Percentiles rank a stretch among this genome's conserved stretches.
These are phyloP conservation scores for Oikopleura albicans DNA, from an alignment of 23 tunicate genomes.

Conservation along the genomic window DNA sequence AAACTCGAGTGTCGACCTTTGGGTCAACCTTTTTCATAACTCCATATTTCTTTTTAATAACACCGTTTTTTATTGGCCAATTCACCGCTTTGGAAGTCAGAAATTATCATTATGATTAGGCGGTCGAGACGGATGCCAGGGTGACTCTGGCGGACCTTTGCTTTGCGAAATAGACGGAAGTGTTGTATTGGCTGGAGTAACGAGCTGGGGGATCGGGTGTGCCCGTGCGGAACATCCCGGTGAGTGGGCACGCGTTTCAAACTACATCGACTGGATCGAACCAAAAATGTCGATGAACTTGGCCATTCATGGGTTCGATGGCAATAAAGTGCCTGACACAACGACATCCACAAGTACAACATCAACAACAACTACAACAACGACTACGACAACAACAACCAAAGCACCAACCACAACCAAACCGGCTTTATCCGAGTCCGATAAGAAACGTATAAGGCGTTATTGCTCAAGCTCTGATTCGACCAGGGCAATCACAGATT, in stretches of 20 bases:
- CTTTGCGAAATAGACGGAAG: constrained; percentile 1
- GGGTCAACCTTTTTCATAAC: too few species aligned
- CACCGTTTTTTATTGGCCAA: too few species aligned
- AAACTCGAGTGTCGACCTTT: too few species aligned
- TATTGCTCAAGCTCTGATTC: background rate
- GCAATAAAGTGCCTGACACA: too few species aligned
- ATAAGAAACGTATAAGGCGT: background rate
- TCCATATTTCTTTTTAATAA: too few species aligned
- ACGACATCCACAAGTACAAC: background rate
- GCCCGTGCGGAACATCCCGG: constrained; percentile 1
- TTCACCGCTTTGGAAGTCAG: too few species aligned
- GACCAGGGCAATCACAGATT: background rate
- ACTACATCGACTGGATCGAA: background rate
- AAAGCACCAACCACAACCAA: background rate
- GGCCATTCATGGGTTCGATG: too few species aligned
- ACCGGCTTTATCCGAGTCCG: background rate
- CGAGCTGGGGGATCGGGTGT: constrained; percentile 12
- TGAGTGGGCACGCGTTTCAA: background rate
- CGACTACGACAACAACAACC: background rate
- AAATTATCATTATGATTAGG: too few species aligned
- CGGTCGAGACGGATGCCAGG: background rate
- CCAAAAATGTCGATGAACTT: background rate
- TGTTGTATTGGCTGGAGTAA: constrained; percentile 8
- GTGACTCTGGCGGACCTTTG: constrained; percentile 13
- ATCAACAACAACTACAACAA: background rate